Conservation (phyloP, 1,140 invertebrate species). For the Acromyrmex echinatior region DNA sequence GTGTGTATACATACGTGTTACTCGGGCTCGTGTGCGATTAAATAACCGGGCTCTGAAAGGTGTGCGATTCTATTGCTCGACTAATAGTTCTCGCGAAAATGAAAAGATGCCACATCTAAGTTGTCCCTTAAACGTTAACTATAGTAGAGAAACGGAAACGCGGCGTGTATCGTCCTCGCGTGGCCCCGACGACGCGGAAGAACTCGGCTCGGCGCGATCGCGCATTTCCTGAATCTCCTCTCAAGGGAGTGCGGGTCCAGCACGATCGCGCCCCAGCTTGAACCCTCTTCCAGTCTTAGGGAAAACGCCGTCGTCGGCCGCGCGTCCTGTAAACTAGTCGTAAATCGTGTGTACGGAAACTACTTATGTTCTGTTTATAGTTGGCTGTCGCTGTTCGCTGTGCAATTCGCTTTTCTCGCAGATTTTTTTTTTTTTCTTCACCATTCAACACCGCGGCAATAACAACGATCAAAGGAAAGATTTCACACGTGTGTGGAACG, state of each 20-base stretch:
- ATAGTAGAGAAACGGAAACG: constrained; percentile 62
- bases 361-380: constrained; percentile 70
- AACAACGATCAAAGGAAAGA: constrained; percentile 56
- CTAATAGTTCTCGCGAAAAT: constrained; percentile 72
- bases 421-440: constrained; percentile 42
- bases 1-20: constrained; percentile 21
- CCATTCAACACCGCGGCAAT: constrained; percentile 57
- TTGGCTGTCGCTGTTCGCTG: constrained; percentile 49
- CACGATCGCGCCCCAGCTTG: not conserved
- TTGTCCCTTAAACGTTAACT: constrained; percentile 64
- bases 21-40: constrained; percentile 69
- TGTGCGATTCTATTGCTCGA: constrained; percentile 74
- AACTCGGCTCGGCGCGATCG: not conserved
- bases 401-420: constrained; percentile 30
- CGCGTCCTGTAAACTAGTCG: constrained; percentile 73
- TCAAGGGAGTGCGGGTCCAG: not conserved
- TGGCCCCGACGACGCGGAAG: not conserved
- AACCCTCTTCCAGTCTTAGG: not conserved
- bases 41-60: constrained; percentile 73
- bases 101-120: constrained; percentile 69
- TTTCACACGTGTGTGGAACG: constrained; percentile 46
- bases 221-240: not conserved
- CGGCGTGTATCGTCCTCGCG: constrained; percentile 34
- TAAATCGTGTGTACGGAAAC: constrained; percentile 72
- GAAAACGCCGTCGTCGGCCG: constrained; percentile 35